These are phyloP conservation scores for Harpagifer antarcticus DNA, from an alignment of 2,797 vertebrate genomes.

Conservation along the genomic window DNA sequence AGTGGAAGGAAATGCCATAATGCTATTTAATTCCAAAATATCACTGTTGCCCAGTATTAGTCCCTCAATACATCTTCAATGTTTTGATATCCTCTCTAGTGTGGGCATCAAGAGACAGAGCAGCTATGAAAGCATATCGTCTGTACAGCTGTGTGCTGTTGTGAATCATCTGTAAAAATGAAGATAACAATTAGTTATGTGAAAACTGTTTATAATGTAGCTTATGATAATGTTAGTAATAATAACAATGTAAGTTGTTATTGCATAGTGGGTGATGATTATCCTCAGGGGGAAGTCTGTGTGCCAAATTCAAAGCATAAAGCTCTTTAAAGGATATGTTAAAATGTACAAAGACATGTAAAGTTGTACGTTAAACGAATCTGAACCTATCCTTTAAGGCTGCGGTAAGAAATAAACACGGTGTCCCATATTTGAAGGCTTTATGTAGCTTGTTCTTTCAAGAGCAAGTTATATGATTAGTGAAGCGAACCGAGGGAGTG, in stretches of 20 bases:
- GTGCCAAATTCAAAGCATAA: slow-evolving; percentile 41
- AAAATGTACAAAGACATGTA: neutral
- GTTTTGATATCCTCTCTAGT: slow-evolving; percentile 35
- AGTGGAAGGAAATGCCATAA: slow-evolving; percentile 37
- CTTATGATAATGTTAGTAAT: slow-evolving; percentile 24
- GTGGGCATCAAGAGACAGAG: slow-evolving; percentile 36
- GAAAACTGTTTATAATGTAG: slow-evolving; percentile 43
- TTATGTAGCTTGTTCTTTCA: slow-evolving; percentile 58
- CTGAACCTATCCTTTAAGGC: slow-evolving; percentile 23
- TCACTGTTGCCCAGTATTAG: slow-evolving; percentile 26
- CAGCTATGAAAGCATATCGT: slow-evolving; percentile 34
- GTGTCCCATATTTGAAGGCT: slow-evolving; percentile 4
- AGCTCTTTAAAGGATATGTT: slow-evolving; percentile 23
- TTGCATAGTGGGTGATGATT: slow-evolving; percentile 10
- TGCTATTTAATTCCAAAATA: slow-evolving; percentile 33
- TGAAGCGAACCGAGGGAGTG: slow-evolving; percentile 18
- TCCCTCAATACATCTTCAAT: slow-evolving; percentile 22
- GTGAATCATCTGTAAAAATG: slow-evolving; percentile 15
- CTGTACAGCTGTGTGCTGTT: slow-evolving; percentile 37
- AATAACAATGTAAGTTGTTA: slow-evolving; percentile 28
- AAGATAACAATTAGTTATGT: slow-evolving; percentile 20
- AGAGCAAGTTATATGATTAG: slow-evolving; percentile 21
- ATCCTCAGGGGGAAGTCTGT: slow-evolving; percentile 56
- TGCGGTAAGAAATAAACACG: slow-evolving; percentile 23
- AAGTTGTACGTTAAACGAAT: neutral